Percentiles rank a stretch among this genome's conserved stretches.
These are phyloP conservation scores for Tetranychus piercei DNA, from an alignment of 2,888 invertebrate species.

Conservation along the genomic window DNA sequence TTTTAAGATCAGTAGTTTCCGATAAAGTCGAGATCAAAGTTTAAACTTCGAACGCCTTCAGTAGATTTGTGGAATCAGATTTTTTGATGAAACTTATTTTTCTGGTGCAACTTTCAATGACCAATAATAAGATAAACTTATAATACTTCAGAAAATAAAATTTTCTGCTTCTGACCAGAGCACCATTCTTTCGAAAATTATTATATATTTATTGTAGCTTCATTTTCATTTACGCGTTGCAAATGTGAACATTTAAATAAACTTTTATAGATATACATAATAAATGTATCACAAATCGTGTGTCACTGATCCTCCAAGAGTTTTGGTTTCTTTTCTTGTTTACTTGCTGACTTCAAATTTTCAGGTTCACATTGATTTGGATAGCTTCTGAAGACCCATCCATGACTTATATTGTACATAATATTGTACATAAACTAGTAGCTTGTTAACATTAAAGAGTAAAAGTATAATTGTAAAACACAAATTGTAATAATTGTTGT, in stretches of 20 bases:
- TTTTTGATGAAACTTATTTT: too few species aligned
- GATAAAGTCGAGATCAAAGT: too few species aligned
- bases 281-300: not conserved
- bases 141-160: too few species aligned
- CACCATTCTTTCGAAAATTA: too few species aligned
- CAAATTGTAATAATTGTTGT: too few species aligned
- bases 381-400: not conserved
- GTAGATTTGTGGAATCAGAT: too few species aligned
- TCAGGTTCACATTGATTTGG: not conserved
- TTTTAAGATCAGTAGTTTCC: too few species aligned
- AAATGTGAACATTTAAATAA: not conserved
- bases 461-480: not conserved
- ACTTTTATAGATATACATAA: not conserved
- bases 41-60: too few species aligned
- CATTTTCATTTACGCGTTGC: not conserved
- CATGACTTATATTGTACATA: not conserved
- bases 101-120: too few species aligned
- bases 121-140: too few species aligned
- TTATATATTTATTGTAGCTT: too few species aligned
- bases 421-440: constrained; percentile 4
- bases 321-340: not conserved
- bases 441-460: not conserved
- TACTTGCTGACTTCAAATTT: not conserved
- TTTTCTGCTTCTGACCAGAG: too few species aligned
- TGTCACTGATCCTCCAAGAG: not conserved